Evolutionary conservation across 1,140 invertebrate species (phyloP), one percentile per base, ranked within the genome.

Genomic region (Ceratina calcarata): DNA sequence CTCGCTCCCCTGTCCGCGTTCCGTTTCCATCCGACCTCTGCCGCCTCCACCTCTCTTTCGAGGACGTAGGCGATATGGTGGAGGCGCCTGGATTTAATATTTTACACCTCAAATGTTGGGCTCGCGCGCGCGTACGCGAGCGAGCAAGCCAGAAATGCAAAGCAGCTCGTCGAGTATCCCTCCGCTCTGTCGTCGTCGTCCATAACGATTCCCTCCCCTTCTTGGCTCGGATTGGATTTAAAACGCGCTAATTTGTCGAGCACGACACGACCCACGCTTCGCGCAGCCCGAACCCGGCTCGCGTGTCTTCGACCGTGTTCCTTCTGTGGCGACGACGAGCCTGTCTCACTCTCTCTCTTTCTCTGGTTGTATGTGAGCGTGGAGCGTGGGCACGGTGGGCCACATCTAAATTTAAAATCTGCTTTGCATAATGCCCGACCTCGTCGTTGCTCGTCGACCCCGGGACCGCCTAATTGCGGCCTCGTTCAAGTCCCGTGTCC

Each of bases 361-460:
- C 37, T 10, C 37, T 45, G 4, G n/a, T 53, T 20, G 83, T 15
- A 81, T 67, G 65, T 49, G 80, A 75, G 60, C 37, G 82, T 24
- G 49, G 67, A n/a, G 87, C 84, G 78, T 78, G 85, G 80, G 87
- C 80, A 81, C 78, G 87, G 86, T 86, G 86, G 86, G 86, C 83
- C 87, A 82, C 91, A 91, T 93, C 90, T 92, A 89, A 93, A 93
- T 93, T 92, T 93, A 92, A 93, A 93, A 93, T 93, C 89, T 92
- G 85, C 84, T 93, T 92, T 92, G 91, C 92, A 93, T 93, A 93
- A 93, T 92, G 87, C 87, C 86, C 88, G 82, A 88, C 86, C 83
- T 88, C 71, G 86, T 81, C 83, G 78, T 71, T 83, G 66, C 79
- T 74, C 80, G 82, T 75, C 79, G 74, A 87, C 73, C 78, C 84